These are phyloP conservation scores for Spilogale gracilis DNA, from an alignment of 2,113 vertebrate genomes.

Conservation along the genomic window DNA sequence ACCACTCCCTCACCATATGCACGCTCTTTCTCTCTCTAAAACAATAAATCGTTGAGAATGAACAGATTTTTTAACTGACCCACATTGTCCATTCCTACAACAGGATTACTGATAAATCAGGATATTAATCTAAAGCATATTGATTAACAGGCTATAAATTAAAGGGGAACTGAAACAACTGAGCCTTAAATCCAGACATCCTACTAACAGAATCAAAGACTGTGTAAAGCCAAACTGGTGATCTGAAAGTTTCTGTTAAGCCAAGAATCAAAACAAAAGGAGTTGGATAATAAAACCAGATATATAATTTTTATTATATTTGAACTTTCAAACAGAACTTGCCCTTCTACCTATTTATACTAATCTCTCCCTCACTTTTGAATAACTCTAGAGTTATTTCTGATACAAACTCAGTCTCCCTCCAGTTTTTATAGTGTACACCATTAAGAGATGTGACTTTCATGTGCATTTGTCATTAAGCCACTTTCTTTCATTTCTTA, in stretches of 20 bases:
- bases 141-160: constrained; percentile 10
- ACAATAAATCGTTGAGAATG: not conserved
- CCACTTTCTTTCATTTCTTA: not conserved
- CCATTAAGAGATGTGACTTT: not conserved
- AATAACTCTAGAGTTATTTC: not conserved
- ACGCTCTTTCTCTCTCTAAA: not conserved
- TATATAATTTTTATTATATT: not conserved
- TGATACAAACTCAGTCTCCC: not conserved
- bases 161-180: not conserved
- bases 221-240: not conserved
- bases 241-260: not conserved
- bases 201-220: not conserved
- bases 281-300: not conserved
- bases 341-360: not conserved
- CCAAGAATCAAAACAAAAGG: constrained; percentile 9
- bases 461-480: not conserved
- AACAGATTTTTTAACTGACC: constrained; percentile 14
- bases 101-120: not conserved
- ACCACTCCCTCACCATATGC: not conserved
- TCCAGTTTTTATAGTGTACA: not conserved
- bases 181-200: not conserved
- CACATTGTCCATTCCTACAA: not conserved
- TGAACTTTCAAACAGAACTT: not conserved
- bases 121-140: not conserved
- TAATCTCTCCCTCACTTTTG: not conserved